Evolutionary conservation across 2,113 vertebrate species (phyloP).

Genomic region (Terrapene triunguis): DNA sequence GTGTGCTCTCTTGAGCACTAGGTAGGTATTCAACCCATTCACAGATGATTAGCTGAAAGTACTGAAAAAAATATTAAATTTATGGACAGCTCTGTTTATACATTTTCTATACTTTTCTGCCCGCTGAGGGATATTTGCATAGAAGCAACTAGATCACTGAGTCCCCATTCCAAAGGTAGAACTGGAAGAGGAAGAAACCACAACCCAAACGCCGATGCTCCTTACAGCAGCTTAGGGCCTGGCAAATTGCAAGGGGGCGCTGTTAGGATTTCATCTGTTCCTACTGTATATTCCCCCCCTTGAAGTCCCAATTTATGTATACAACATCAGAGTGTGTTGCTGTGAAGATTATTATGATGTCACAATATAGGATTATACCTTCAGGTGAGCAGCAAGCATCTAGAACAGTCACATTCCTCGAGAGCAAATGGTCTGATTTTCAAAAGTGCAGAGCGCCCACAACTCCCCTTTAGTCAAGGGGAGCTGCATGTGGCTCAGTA

Average conservation of each 20-base stretch:
- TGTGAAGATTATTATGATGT: background rate
- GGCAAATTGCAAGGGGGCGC: background rate
- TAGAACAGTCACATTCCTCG: background rate
- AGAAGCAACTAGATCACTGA: background rate
- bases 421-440: background rate
- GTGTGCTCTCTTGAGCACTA: background rate
- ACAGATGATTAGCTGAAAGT: background rate
- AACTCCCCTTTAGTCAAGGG: background rate
- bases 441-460: background rate
- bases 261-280: background rate
- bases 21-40: background rate
- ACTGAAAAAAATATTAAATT: background rate
- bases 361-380: background rate
- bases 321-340: background rate
- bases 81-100: background rate
- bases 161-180: background rate
- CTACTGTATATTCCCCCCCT: background rate
- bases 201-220: background rate
- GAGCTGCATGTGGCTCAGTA: background rate
- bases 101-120: background rate
- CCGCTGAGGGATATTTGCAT: background rate
- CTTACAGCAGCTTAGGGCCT: background rate
- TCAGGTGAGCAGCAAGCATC: background rate
- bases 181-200: background rate
- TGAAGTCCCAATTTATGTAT: background rate